Conservation (phyloP, 2,888 invertebrate species). For the Geotrupes spiniger region DNA sequence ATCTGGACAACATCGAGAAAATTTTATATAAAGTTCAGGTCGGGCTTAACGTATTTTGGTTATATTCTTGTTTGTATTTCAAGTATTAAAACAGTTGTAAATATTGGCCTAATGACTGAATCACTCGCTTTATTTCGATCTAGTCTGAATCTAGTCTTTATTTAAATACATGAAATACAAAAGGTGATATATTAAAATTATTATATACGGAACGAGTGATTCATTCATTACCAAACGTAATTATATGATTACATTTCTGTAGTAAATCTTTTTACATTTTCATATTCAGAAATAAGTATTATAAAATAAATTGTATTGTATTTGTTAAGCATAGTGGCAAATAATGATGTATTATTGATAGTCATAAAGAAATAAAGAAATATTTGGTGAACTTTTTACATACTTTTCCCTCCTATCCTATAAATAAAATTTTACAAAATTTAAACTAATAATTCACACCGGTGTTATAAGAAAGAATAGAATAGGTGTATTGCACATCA, state of each 20-base stretch:
- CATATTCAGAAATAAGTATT: constrained; percentile 45
- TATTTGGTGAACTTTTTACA: no score
- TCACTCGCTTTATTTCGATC: constrained; percentile 30
- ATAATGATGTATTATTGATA: constrained; percentile 46
- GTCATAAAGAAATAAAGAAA: constrained; percentile 38
- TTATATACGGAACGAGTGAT: constrained; percentile 23
- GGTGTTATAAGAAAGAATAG: no score
- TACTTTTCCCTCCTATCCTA: no score
- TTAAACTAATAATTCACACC: no score
- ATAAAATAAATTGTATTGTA: constrained; percentile 44
- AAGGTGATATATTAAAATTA: constrained; percentile 38
- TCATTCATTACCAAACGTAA: constrained; percentile 22
- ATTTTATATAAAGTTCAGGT: constrained; percentile 3
- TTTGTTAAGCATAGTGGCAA: constrained; percentile 47
- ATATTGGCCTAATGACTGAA: constrained; percentile 31
- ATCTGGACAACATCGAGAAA: not conserved
- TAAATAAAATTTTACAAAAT: no score
- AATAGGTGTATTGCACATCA: no score
- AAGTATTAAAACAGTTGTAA: constrained; percentile 24
- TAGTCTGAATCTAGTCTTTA: constrained; percentile 40
- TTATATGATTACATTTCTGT: constrained; percentile 31
- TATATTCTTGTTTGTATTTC: constrained; percentile 7
- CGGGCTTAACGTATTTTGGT: constrained; percentile 1
- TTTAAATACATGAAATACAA: constrained; percentile 34
- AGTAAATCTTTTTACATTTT: constrained; percentile 44